Conservation (phyloP, 2,113 vertebrate species). For the Eptesicus fuscus region DNA sequence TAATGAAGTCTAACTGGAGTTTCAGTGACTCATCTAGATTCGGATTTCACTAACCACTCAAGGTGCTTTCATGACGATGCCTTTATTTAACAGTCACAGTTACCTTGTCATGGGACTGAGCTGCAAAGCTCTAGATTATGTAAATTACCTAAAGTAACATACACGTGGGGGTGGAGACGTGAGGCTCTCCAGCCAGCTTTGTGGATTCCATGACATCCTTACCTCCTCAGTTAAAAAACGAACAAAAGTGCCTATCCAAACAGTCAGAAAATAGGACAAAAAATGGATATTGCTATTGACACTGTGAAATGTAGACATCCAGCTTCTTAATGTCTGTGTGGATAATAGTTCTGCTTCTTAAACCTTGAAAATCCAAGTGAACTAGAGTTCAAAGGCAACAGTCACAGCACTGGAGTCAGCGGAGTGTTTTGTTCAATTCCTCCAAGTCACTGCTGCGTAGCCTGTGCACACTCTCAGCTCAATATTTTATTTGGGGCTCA, state of each 20-base stretch:
- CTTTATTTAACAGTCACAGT: constrained; percentile 39
- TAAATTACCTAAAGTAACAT: neutral
- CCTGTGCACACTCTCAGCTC: constrained; percentile 20
- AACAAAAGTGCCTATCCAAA: neutral
- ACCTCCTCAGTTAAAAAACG: neutral
- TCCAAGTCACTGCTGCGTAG: neutral
- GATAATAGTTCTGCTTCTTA: neutral
- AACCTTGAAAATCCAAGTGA: neutral
- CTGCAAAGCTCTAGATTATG: neutral
- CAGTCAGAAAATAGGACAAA: neutral
- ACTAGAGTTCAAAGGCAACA: neutral
- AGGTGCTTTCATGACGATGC: neutral
- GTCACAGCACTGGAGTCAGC: neutral
- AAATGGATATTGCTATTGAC: too few relatives aligned
- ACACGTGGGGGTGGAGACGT: accelerated
- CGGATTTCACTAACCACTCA: neutral
- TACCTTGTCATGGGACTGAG: constrained; percentile 17
- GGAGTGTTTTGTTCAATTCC: neutral
- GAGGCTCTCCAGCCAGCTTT: neutral
- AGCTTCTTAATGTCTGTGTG: neutral
- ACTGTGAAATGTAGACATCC: neutral
- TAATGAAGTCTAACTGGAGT: neutral
- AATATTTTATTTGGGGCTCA: neutral
- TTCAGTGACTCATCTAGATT: neutral
- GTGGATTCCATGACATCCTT: neutral